Evolutionary conservation across 2,888 invertebrate genomes (phyloP).

Genomic region (Sminthurides aquaticus): DNA sequence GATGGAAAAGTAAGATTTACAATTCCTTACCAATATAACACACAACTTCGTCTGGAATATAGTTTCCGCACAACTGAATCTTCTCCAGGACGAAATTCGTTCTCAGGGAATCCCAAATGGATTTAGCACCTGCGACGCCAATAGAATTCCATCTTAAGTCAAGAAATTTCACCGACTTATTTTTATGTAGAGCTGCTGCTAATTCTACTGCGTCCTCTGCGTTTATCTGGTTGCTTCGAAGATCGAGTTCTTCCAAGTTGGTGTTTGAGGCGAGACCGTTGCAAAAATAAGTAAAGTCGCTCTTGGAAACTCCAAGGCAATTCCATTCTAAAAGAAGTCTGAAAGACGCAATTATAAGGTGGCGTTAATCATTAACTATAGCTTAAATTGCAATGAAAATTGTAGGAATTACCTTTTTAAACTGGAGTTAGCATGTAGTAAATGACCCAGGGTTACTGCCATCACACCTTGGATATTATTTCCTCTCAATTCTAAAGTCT

Average conservation of each 20-base stretch:
- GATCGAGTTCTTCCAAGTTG: conserved; percentile 46
- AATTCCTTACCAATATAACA: conserved; percentile 45
- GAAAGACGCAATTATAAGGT: not conserved
- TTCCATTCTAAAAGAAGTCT: conserved; percentile 48
- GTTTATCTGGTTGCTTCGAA: conserved; percentile 48
- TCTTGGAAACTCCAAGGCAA: conserved; percentile 45
- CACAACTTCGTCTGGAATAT: conserved; percentile 47
- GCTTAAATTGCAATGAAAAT: too few species aligned
- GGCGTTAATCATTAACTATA: too few species aligned
- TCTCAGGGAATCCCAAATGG: conserved; percentile 45
- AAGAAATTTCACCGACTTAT: conserved; percentile 45
- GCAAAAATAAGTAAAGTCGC: conserved; percentile 46
- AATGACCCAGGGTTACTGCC: conserved; percentile 46
- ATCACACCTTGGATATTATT: conserved; percentile 47
- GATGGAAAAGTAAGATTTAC: not conserved
- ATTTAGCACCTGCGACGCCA: conserved; percentile 47
- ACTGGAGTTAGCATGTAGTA: conserved; percentile 46
- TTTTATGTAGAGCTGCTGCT: conserved; percentile 44
- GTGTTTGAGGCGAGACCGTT: conserved; percentile 46
- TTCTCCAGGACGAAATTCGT: conserved; percentile 45
- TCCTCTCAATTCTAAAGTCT: conserved; percentile 47
- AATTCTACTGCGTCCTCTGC: conserved; percentile 46
- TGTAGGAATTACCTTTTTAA: conserved; percentile 45
- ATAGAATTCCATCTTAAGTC: conserved; percentile 48
- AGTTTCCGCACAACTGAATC: conserved; percentile 47